phyloP scores from a whole-genome alignment of 2,888 invertebrate genomes.

The Sialis fuliginosa region DNA sequence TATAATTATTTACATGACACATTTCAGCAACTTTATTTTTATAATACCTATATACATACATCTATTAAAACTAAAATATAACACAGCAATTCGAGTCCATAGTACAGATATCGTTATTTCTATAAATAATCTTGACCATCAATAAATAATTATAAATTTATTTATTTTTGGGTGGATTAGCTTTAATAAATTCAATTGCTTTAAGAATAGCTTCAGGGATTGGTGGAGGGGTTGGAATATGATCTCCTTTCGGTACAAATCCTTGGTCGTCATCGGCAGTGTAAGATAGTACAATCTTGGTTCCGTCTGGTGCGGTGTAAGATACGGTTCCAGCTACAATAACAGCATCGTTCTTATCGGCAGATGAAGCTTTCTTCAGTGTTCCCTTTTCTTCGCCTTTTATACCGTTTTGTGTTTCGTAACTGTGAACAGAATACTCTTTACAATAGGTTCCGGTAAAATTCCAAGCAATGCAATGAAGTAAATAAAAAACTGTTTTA shows the following conservation, averaged over 20 bases:
- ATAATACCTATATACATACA: no score
- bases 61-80: no score
- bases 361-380: slow-evolving; percentile 50
- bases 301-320: slow-evolving; percentile 54
- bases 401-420: slow-evolving; percentile 66
- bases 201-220: slow-evolving; percentile 56
- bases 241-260: slow-evolving; percentile 39
- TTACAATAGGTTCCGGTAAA: no score
- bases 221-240: slow-evolving; percentile 61
- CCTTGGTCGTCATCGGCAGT: slow-evolving; percentile 55
- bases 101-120: slow-evolving; percentile 1
- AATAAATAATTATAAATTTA: no score
- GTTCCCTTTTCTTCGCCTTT: slow-evolving; percentile 64
- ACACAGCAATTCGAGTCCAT: slow-evolving; percentile 7
- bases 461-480: no score
- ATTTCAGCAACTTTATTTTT: no score
- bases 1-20: no score
- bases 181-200: slow-evolving; percentile 51
- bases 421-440: slow-evolving; percentile 30
- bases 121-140: no score
- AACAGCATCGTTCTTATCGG: slow-evolving; percentile 47
- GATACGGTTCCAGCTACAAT: slow-evolving; percentile 47
- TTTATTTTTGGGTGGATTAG: slow-evolving; percentile 12
- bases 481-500: no score
- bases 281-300: slow-evolving; percentile 48